Evolutionary conservation across 2,888 invertebrate genomes (phyloP).

Genomic region (Harpalus rufipes): DNA sequence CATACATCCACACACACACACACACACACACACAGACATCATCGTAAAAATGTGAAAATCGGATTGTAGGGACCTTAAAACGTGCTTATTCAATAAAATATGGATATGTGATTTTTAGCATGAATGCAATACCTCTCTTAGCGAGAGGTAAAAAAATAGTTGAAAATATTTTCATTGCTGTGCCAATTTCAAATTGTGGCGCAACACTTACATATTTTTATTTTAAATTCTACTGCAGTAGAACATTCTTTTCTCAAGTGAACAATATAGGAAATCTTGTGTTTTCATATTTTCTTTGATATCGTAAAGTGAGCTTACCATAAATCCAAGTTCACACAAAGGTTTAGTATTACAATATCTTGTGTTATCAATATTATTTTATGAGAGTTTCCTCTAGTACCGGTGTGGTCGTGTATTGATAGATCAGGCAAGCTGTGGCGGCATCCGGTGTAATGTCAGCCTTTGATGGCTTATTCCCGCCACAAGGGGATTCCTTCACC

Average conservation of each 20-base stretch:
- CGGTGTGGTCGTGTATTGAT: conserved; percentile 52
- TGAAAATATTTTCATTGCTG: no score
- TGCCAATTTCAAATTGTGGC: no score
- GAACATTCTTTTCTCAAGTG: not conserved
- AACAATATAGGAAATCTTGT: not conserved
- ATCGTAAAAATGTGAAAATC: no score
- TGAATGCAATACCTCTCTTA: no score
- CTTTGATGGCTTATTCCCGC: conserved; percentile 62
- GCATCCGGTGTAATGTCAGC: conserved; percentile 64
- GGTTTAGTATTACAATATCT: conserved; percentile 59
- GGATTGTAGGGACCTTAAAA: no score
- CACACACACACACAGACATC: no score
- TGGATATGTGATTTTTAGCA: no score
- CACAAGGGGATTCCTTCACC: conserved; percentile 32
- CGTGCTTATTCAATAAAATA: no score
- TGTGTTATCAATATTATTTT: conserved; percentile 63
- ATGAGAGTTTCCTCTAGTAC: conserved; percentile 57
- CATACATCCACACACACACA: no score
- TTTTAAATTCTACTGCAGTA: no score
- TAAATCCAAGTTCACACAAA: conserved; percentile 44
- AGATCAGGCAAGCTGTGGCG: conserved; percentile 59
- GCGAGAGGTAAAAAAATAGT: no score
- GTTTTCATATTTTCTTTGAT: conserved; percentile 27
- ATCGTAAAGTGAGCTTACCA: conserved; percentile 1
- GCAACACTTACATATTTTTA: no score